Base-by-base conservation (phyloP, 1,140 invertebrate genomes). In the Gonatopus flavifemur region DNA sequence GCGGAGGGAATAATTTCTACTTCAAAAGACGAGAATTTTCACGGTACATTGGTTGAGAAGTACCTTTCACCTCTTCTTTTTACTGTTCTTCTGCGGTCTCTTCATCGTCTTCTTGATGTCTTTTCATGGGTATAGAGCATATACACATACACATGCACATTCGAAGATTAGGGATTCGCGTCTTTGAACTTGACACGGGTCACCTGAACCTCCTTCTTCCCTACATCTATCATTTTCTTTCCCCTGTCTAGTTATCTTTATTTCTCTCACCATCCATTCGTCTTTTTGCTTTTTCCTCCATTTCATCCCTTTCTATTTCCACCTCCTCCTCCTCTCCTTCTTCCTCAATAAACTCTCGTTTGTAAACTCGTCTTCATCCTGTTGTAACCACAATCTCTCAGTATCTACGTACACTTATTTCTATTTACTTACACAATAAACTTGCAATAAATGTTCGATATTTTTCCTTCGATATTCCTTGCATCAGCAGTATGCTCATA, bases 131-230 rank as follows among this genome's bases (percentile, higher is more conserved):
- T 45, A 44, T 54, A 64, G 59, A 60, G 62, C 69, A 74, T n/a
- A n/a, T n/a, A n/a, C n/a, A n/a, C n/a, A n/a, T n/a, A n/a, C n/a
- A n/a, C n/a, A n/a, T n/a, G n/a, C 69, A 68, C 57, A 61, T 62
- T 55, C 55, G 59, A 55, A 57, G 63, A 62, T 49, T 57, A 64
- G 62, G 61, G 59, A 67, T 62, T 55, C 59, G 59, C 57, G 60
- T 70, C 70, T 74, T 76, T 75, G 72, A 76, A 75, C 71, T 75
- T 73, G 67, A 72, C 67, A 70, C 67, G 67, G 71, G 67, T 74
- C 70, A 71, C 60, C 64, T 74, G 61, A 62, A 64, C 31, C 28
- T 41, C 42, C 40, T 19, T 19, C 22, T 35, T 31, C 30, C 22
- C 21, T 21, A 5, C 24, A 21, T 28, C 44, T 47, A 39, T 52